Evolutionary conservation across 2,113 vertebrate genomes (phyloP).

Genomic region (Apodemus sylvaticus): DNA sequence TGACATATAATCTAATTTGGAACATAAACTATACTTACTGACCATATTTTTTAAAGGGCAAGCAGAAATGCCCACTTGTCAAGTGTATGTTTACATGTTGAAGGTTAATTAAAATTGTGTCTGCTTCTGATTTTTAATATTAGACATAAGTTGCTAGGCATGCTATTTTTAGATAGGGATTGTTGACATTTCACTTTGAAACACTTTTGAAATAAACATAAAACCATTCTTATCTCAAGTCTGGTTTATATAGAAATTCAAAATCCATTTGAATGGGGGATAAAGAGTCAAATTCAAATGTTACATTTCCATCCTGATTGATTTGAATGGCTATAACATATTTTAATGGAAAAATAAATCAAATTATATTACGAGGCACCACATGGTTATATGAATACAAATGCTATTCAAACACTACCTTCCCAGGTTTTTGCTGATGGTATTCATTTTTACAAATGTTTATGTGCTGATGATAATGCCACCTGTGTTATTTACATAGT

Average conservation of each 20-base stretch:
- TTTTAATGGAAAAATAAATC: conserved; percentile 50
- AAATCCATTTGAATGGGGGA: conserved; percentile 10
- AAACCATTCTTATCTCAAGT: not conserved
- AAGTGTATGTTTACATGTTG: not conserved
- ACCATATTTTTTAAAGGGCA: not conserved
- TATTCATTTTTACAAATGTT: not conserved
- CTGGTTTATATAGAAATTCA: conserved; percentile 3
- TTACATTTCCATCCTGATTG: conserved; percentile 49
- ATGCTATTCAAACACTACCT: not conserved
- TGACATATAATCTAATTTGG: not conserved
- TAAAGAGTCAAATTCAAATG: conserved; percentile 18
- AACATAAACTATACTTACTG: not conserved
- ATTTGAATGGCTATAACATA: not conserved
- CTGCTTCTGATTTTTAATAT: conserved; percentile 10
- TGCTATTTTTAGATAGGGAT: conserved; percentile 32
- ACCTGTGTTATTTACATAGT: conserved; percentile 19
- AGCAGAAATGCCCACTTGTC: not conserved
- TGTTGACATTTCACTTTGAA: conserved; percentile 39
- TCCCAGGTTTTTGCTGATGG: not conserved
- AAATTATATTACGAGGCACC: not conserved
- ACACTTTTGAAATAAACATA: not conserved
- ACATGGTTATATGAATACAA: not conserved
- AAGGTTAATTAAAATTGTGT: conserved; percentile 45
- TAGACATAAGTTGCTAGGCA: not conserved
- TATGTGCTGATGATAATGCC: not conserved